These are phyloP conservation scores for Drosophila pseudoobscura DNA, from an alignment of 1,140 invertebrate species.

Conservation along the genomic window DNA sequence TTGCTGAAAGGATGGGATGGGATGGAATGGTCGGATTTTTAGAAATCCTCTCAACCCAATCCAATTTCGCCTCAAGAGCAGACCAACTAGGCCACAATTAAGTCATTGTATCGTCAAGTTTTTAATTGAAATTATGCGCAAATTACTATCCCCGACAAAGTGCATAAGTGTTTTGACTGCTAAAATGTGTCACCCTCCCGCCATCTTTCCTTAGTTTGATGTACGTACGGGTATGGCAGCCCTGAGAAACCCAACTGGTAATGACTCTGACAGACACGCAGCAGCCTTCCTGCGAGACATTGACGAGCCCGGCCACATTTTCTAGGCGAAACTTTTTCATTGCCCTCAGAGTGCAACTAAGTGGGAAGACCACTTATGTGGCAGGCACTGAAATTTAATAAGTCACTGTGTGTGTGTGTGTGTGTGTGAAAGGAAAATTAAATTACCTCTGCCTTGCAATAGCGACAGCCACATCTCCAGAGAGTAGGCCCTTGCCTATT, in stretches of 20 bases:
- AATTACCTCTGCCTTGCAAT: conserved; percentile 23
- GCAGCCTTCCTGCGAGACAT: conserved; percentile 28
- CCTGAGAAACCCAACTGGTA: conserved; percentile 8
- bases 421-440: conserved; percentile 29
- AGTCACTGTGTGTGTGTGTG: conserved; percentile 9
- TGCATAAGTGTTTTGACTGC: conserved; percentile 43
- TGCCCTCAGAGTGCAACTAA: conserved; percentile 41
- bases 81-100: too few species aligned
- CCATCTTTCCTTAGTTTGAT: background rate
- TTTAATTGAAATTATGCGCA: conserved; percentile 45
- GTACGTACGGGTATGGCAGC: background rate
- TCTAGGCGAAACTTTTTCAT: conserved; percentile 49
- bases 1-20: too few species aligned
- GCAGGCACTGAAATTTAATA: conserved; percentile 37
- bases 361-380: conserved; percentile 37
- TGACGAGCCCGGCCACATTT: conserved; percentile 33
- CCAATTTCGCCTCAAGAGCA: too few species aligned
- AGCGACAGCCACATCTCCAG: background rate
- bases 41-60: too few species aligned
- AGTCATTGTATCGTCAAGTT: conserved; percentile 7
- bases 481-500: too few species aligned
- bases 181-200: conserved; percentile 23
- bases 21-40: too few species aligned
- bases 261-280: conserved; percentile 31
- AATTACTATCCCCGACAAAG: conserved; percentile 33